A percentile compares a stretch with the other conserved stretches of the same genome.
Conservation (phyloP, 2,797 vertebrate species). For the Threskiornis aethiopicus region DNA sequence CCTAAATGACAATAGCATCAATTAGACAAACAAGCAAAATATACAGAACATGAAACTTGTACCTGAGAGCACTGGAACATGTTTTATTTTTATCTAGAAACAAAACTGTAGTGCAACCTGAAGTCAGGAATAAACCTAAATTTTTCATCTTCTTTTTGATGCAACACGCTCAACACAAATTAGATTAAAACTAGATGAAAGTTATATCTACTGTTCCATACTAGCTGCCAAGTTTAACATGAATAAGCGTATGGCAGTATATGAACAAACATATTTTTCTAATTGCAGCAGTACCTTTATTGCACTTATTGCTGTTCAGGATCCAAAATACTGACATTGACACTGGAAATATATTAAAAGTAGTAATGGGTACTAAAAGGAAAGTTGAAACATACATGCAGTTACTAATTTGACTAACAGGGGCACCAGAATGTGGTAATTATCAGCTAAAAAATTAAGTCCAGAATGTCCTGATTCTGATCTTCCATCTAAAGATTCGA, state of each 20-base stretch:
- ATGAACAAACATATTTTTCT: neutral
- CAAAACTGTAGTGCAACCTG: neutral
- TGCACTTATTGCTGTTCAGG: neutral
- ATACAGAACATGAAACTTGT: neutral
- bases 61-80: constrained; percentile 46
- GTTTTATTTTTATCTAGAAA: neutral
- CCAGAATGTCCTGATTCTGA: neutral
- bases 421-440: neutral
- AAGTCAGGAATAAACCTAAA: neutral
- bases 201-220: neutral
- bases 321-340: neutral
- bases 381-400: neutral
- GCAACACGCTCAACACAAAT: neutral
- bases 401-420: neutral
- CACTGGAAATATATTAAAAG: neutral
- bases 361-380: neutral
- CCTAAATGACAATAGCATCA: neutral
- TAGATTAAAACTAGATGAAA: neutral
- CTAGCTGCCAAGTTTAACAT: constrained; percentile 31
- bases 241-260: neutral
- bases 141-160: neutral
- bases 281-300: neutral
- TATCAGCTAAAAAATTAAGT: neutral
- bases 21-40: constrained; percentile 12
- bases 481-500: neutral